Percentiles rank a stretch among this genome's conserved stretches.
Evolutionary conservation across 2,797 vertebrate genomes (phyloP).

Genomic region (Cephalopachus bancanus): DNA sequence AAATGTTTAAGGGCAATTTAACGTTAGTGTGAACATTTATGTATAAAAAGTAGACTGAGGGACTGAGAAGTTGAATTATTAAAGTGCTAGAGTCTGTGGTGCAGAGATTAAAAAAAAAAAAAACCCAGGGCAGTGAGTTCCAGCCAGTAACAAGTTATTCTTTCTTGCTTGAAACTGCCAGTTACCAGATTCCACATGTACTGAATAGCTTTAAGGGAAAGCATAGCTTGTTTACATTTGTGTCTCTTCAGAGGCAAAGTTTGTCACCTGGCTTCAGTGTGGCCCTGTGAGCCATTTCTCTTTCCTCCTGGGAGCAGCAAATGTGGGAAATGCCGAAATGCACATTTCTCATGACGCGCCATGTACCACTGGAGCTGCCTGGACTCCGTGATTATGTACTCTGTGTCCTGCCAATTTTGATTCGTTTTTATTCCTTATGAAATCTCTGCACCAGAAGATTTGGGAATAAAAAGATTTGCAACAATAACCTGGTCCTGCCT

Average conservation of each 20-base stretch:
- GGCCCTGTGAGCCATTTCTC: constrained; percentile 62
- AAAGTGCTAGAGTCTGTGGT: constrained; percentile 7
- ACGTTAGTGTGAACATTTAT: constrained; percentile 32
- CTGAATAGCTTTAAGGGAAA: constrained; percentile 54
- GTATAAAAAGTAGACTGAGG: neutral
- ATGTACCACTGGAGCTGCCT: constrained; percentile 59
- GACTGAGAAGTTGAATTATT: neutral
- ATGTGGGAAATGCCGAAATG: constrained; percentile 61
- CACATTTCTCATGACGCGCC: constrained; percentile 68
- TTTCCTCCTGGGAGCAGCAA: constrained; percentile 68
- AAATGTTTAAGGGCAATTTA: constrained; percentile 37
- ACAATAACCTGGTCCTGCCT: neutral
- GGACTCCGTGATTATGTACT: constrained; percentile 46
- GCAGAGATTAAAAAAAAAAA: neutral
- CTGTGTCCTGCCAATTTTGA: constrained; percentile 72
- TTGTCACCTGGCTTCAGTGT: constrained; percentile 34
- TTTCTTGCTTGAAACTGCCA: constrained; percentile 49
- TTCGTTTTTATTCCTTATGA: constrained; percentile 71
- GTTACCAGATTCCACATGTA: constrained; percentile 53
- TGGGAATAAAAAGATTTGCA: constrained; percentile 65
- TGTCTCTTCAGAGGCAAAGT: constrained; percentile 62
- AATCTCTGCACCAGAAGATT: constrained; percentile 71
- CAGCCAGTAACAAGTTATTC: constrained; percentile 53
- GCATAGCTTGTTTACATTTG: constrained; percentile 58
- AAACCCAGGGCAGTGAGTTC: constrained; percentile 26